Evolutionary conservation across 2,888 invertebrate species (phyloP).

Genomic region (Ochropleura leucogaster): DNA sequence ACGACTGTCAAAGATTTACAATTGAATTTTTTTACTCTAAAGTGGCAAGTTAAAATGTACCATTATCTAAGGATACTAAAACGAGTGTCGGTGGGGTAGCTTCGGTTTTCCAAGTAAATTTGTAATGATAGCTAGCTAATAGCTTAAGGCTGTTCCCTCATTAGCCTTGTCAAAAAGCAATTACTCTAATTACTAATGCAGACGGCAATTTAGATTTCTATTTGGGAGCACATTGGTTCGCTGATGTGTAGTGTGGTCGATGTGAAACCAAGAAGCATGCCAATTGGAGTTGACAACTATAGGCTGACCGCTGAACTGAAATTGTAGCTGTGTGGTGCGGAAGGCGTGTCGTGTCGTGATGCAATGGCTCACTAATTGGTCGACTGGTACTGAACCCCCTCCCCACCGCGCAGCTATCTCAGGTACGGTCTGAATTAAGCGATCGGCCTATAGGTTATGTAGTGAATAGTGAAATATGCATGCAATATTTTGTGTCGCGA

Average conservation of each 20-base stretch:
- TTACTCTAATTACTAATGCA: constrained; percentile 38
- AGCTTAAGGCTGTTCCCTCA: background rate
- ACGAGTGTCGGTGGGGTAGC: background rate
- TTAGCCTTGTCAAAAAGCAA: constrained; percentile 38
- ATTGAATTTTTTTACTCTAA: background rate
- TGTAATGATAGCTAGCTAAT: too few species aligned
- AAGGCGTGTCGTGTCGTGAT: too few species aligned
- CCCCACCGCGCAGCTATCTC: too few species aligned
- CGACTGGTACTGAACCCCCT: too few species aligned
- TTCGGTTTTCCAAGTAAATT: background rate
- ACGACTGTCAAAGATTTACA: too few species aligned
- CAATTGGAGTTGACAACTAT: background rate
- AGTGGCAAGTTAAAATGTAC: background rate
- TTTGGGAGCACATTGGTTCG: background rate
- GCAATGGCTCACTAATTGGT: too few species aligned
- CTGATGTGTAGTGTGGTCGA: constrained; percentile 1
- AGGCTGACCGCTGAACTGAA: too few species aligned
- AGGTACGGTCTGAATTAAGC: too few species aligned
- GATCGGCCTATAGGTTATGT: too few species aligned
- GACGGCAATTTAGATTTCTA: constrained; percentile 22
- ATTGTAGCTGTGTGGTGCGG: too few species aligned
- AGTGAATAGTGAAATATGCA: background rate
- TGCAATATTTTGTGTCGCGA: background rate
- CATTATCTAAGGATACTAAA: background rate
- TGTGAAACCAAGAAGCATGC: background rate